Conservation (phyloP, 2,797 vertebrate species). For the Mallotus villosus region DNA sequence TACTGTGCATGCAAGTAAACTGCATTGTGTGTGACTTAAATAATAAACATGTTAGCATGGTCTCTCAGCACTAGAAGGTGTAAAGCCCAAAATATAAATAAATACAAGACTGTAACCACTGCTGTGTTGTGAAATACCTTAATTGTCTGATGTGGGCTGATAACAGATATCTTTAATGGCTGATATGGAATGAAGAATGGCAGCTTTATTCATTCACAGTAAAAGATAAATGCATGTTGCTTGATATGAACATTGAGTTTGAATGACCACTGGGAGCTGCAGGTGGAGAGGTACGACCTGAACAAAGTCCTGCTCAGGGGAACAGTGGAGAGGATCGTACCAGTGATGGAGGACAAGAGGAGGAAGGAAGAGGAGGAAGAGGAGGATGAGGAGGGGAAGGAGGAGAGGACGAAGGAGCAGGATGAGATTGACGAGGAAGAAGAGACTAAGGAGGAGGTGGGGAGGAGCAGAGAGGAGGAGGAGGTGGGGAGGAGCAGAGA, state of each 20-base stretch:
- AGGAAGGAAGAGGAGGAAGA: slow-evolving; percentile 2
- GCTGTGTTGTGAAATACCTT: too few relatives aligned
- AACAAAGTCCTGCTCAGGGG: slow-evolving; percentile 67
- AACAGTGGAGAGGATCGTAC: slow-evolving; percentile 71
- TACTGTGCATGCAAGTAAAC: background rate
- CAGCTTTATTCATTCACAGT: background rate
- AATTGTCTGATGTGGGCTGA: too few relatives aligned
- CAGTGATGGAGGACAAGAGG: slow-evolving; percentile 45
- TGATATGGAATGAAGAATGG: background rate
- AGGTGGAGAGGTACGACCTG: slow-evolving; percentile 72
- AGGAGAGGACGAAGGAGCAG: background rate
- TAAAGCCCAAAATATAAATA: too few relatives aligned
- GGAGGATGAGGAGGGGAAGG: background rate
- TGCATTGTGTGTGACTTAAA: background rate
- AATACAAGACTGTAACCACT: too few relatives aligned
- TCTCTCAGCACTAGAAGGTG: background rate
- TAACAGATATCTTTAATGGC: background rate
- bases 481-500: slow-evolving; percentile 41
- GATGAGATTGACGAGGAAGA: background rate
- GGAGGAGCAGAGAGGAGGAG: slow-evolving; percentile 13
- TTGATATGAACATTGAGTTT: too few relatives aligned
- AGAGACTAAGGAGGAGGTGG: background rate
- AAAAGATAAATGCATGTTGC: too few relatives aligned
- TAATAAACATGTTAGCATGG: background rate
- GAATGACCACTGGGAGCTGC: slow-evolving; percentile 22